Percentiles rank a stretch among this genome's conserved stretches.
Evolutionary conservation across 2,888 invertebrate genomes (phyloP).

Genomic region (Drosophila ezoana): DNA sequence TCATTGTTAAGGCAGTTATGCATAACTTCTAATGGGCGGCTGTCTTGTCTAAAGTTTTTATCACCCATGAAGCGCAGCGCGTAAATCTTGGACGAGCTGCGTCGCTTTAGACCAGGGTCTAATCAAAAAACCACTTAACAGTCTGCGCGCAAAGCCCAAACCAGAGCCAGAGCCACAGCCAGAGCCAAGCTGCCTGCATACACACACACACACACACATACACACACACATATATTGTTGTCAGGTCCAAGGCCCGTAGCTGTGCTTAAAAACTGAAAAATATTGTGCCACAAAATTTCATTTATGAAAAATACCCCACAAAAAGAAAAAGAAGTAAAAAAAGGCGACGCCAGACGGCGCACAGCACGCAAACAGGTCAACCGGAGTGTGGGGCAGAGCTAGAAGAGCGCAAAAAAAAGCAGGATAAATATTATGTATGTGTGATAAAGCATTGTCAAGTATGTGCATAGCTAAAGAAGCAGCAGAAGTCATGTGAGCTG

Average conservation of each 20-base stretch:
- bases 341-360: constrained; percentile 24
- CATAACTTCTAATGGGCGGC: constrained; percentile 43
- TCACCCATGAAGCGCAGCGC: constrained; percentile 46
- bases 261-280: constrained; percentile 63
- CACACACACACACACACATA: background rate
- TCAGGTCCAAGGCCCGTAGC: constrained; percentile 30
- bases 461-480: constrained; percentile 61
- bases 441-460: constrained; percentile 65
- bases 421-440: constrained; percentile 11
- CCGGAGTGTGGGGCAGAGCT: background rate
- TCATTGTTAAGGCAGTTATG: constrained; percentile 43
- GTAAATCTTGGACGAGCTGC: constrained; percentile 51
- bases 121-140: constrained; percentile 79
- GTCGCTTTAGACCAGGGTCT: constrained; percentile 52
- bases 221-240: background rate
- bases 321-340: constrained; percentile 7
- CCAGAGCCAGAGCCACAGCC: constrained; percentile 1
- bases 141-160: constrained; percentile 44
- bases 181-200: background rate
- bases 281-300: constrained; percentile 72
- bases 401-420: background rate
- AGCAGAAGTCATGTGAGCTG: constrained; percentile 45
- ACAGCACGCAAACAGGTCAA: constrained; percentile 22
- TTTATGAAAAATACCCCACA: constrained; percentile 59
- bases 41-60: constrained; percentile 34